Evolutionary conservation across 2,888 invertebrate genomes (phyloP).

Genomic region (Synanthedon tipuliformis): DNA sequence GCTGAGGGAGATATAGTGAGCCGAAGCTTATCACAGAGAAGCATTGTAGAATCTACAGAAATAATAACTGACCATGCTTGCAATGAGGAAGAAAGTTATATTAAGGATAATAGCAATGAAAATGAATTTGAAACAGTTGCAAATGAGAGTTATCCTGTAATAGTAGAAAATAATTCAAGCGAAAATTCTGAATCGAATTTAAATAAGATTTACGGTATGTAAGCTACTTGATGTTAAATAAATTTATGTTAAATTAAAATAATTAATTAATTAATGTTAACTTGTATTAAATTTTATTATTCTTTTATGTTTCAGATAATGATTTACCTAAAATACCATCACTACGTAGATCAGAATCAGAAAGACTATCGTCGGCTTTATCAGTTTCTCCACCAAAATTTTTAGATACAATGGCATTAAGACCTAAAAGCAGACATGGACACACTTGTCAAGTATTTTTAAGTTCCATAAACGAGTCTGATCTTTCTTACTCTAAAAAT

Average conservation of each 20-base stretch:
- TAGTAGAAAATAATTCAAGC: constrained; percentile 9
- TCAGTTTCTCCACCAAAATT: constrained; percentile 71
- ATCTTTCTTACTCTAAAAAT: constrained; percentile 10
- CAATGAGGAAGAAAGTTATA: not conserved
- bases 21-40: constrained; percentile 28
- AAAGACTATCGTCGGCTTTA: constrained; percentile 42
- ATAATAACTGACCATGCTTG: constrained; percentile 23
- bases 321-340: constrained; percentile 50
- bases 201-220: not conserved
- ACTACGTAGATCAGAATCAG: constrained; percentile 61
- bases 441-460: constrained; percentile 75
- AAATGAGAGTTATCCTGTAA: constrained; percentile 16
- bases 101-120: constrained; percentile 1
- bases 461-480: constrained; percentile 45
- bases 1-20: constrained; percentile 56
- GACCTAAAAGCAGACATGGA: constrained; percentile 72
- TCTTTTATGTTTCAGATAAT: constrained; percentile 42
- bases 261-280: no score
- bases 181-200: not conserved
- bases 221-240: no score
- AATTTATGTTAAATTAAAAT: no score
- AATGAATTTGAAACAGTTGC: constrained; percentile 15
- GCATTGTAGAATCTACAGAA: constrained; percentile 21
- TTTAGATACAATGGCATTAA: constrained; percentile 86
- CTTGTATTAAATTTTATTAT: no score